These are phyloP conservation scores for Thymelicus sylvestris DNA, from an alignment of 2,888 invertebrate genomes.

Conservation along the genomic window DNA sequence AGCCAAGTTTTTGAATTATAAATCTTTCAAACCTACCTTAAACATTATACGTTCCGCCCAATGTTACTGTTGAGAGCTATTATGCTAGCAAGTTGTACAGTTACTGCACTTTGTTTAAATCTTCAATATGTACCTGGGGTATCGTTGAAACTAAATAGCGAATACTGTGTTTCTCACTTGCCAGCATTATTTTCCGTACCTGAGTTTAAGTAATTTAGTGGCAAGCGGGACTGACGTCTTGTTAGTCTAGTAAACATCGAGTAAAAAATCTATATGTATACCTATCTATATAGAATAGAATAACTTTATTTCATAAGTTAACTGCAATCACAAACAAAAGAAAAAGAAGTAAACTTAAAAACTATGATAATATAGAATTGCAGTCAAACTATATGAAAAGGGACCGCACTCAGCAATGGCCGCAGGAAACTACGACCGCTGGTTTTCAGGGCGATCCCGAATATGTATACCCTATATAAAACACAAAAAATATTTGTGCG, in stretches of 20 bases:
- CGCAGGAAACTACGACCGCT: no score
- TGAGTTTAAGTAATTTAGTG: neutral
- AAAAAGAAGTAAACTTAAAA: no score
- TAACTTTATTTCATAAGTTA: no score
- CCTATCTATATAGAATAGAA: no score
- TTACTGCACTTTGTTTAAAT: slow-evolving; percentile 42
- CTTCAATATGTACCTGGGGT: slow-evolving; percentile 41
- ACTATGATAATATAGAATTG: no score
- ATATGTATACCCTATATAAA: neutral
- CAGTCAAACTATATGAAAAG: no score
- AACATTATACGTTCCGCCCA: neutral
- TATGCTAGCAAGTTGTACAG: slow-evolving; percentile 1
- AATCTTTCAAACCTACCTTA: neutral
- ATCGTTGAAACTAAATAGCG: slow-evolving; percentile 33
- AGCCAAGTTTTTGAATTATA: neutral
- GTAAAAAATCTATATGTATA: no score
- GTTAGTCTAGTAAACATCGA: no score
- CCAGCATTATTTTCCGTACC: slow-evolving; percentile 4
- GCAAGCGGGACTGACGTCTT: neutral
- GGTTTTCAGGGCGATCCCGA: no score
- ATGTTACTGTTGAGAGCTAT: slow-evolving; percentile 10
- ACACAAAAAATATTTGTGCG: no score
- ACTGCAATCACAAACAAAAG: no score
- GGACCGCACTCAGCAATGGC: no score
- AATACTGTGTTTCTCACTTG: slow-evolving; percentile 14